Conservation (phyloP, 2,113 vertebrate species). For the Apodemus sylvaticus region DNA sequence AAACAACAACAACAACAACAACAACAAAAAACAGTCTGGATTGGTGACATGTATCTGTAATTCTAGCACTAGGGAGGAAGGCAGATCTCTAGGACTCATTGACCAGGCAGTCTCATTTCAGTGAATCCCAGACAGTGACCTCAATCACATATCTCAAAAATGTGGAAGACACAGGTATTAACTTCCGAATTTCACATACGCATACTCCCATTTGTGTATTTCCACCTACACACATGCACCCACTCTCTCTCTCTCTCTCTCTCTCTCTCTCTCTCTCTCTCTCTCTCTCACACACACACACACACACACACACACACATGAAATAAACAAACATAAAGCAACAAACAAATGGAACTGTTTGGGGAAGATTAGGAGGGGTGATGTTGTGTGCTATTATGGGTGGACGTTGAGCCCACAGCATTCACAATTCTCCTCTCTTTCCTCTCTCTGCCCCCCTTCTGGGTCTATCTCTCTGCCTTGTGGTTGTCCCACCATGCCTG, state of each 20-base stretch:
- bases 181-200: neutral
- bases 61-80: neutral
- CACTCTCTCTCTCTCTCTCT: no score
- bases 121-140: neutral
- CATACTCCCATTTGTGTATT: neutral
- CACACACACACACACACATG: neutral
- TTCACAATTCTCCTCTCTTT: neutral
- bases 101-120: neutral
- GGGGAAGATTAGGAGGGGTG: neutral
- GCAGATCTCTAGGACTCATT: neutral
- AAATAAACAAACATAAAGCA: neutral
- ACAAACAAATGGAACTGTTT: neutral
- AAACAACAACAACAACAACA: neutral
- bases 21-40: neutral
- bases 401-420: neutral
- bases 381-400: neutral
- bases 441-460: no score
- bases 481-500: neutral
- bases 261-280: no score
- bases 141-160: neutral
- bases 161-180: neutral
- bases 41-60: neutral
- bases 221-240: neutral
- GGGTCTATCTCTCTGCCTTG: neutral
- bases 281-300: neutral